Conservation (phyloP, 1,140 invertebrate species). For the Anastatus disparis region DNA sequence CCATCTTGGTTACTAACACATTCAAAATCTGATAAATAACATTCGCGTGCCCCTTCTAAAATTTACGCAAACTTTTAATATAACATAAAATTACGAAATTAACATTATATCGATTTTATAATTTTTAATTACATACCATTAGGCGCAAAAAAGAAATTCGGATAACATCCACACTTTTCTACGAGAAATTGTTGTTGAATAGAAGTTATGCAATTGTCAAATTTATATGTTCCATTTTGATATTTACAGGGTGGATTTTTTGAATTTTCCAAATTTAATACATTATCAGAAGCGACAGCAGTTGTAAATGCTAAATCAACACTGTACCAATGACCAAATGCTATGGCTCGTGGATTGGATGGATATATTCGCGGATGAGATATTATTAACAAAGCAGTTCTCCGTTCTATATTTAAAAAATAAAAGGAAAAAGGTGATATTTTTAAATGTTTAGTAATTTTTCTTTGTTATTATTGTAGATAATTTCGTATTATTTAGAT, state of each 20-base stretch:
- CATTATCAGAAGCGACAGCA: neutral
- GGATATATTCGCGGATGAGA: neutral
- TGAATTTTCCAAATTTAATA: neutral
- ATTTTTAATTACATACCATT: neutral
- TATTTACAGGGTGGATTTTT: neutral
- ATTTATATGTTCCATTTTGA: conserved; percentile 5
- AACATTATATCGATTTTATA: neutral
- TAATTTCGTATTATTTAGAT: too few species aligned
- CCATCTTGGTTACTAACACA: neutral
- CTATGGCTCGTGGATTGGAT: neutral
- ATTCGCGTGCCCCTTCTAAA: neutral
- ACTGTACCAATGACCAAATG: neutral
- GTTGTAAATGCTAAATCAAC: neutral
- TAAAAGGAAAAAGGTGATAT: too few species aligned
- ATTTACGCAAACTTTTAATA: neutral
- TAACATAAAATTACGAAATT: neutral
- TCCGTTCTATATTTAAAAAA: neutral
- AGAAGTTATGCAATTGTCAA: neutral
- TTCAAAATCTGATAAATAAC: neutral
- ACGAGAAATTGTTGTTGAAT: neutral
- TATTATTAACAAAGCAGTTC: neutral
- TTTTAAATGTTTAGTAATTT: too few species aligned
- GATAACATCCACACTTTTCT: neutral
- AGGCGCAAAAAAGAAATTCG: neutral
- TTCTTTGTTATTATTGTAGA: too few species aligned